Evolutionary conservation across 2,888 invertebrate species (phyloP).

Genomic region (Bugula neritina): DNA sequence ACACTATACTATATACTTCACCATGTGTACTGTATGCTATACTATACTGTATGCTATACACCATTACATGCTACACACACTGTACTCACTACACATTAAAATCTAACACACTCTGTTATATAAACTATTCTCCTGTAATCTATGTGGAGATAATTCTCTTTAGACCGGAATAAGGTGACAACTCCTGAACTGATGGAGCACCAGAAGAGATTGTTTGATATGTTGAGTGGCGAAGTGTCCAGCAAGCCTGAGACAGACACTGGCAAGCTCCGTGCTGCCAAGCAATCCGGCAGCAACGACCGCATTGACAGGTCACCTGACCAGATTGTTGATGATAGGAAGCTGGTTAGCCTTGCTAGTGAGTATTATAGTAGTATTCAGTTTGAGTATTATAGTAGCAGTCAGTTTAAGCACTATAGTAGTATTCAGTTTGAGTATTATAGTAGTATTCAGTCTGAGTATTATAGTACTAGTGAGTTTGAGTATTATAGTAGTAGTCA

Average conservation of each 20-base stretch:
- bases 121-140: too few relatives aligned
- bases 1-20: too few relatives aligned
- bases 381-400: too few relatives aligned
- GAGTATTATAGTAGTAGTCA: too few relatives aligned
- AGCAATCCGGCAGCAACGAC: conserved; percentile 19
- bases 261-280: background rate
- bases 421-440: too few relatives aligned
- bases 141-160: too few relatives aligned
- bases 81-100: too few relatives aligned
- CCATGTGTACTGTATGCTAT: too few relatives aligned
- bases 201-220: conserved; percentile 23
- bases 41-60: too few relatives aligned
- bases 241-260: background rate
- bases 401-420: background rate
- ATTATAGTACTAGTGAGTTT: background rate
- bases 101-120: too few relatives aligned
- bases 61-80: too few relatives aligned
- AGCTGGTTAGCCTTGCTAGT: conserved; percentile 21
- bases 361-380: background rate
- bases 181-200: conserved; percentile 23
- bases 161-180: background rate
- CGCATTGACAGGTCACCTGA: conserved; percentile 22
- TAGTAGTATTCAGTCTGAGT: too few relatives aligned
- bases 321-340: background rate
- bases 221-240: conserved; percentile 1